A percentile compares a stretch with the other conserved stretches of the same genome.
phyloP scores from a whole-genome alignment of 2,888 invertebrate genomes.

The Sussaba pulchella region DNA sequence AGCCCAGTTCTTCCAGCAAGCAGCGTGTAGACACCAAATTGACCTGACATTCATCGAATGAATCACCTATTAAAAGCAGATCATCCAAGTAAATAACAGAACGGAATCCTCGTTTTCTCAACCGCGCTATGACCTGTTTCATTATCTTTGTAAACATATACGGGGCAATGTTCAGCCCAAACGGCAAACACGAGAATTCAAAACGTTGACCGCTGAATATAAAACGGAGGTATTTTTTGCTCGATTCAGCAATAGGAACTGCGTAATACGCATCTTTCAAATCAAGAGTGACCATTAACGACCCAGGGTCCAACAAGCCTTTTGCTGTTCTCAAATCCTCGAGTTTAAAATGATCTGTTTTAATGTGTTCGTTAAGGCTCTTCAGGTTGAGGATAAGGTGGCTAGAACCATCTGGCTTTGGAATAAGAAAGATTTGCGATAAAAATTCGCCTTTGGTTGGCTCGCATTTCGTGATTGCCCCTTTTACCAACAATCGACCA shows the following conservation, averaged over 20 bases:
- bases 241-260: conserved; percentile 27
- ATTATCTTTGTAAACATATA: conserved; percentile 56
- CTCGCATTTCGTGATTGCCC: conserved; percentile 14
- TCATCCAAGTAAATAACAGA: conserved; percentile 58
- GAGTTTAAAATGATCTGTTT: conserved; percentile 71
- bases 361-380: conserved; percentile 66
- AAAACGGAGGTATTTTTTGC: conserved; percentile 38
- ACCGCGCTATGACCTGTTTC: conserved; percentile 43
- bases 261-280: conserved; percentile 49
- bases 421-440: not conserved
- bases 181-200: conserved; percentile 55
- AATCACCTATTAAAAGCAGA: conserved; percentile 47
- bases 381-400: conserved; percentile 25
- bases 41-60: conserved; percentile 15
- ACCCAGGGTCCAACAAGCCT: conserved; percentile 6
- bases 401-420: too few relatives aligned
- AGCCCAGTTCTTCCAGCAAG: conserved; percentile 33
- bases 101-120: conserved; percentile 36
- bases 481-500: not conserved
- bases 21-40: conserved; percentile 17
- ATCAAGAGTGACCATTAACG: conserved; percentile 44
- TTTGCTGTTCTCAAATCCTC: conserved; percentile 69
- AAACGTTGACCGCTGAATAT: conserved; percentile 6
- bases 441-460: conserved; percentile 1
- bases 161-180: conserved; percentile 34